phyloP scores from a whole-genome alignment of 2,888 invertebrate species.

The Macropis europaea region DNA sequence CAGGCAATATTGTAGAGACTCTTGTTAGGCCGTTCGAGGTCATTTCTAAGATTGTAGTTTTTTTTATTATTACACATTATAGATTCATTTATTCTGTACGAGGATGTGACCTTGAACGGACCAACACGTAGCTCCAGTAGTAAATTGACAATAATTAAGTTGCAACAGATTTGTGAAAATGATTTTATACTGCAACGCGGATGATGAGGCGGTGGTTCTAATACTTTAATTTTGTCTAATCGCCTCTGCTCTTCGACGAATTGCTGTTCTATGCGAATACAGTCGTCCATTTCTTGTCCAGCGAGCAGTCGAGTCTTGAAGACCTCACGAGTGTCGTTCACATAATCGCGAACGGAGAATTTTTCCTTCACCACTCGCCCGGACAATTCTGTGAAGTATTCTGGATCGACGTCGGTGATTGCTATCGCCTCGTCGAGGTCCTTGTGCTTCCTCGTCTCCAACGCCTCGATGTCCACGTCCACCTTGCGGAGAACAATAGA shows the following conservation, averaged over 20 bases:
- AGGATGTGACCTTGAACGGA: too few relatives aligned
- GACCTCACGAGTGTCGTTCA: slow-evolving; percentile 81
- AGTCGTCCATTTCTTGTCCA: slow-evolving; percentile 80
- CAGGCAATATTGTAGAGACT: too few relatives aligned
- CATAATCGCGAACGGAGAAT: slow-evolving; percentile 83
- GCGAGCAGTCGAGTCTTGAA: slow-evolving; percentile 81
- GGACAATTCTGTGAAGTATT: slow-evolving; percentile 84
- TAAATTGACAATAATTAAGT: too few relatives aligned
- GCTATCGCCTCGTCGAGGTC: slow-evolving; percentile 82
- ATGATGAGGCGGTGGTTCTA: too few relatives aligned
- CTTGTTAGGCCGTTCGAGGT: too few relatives aligned
- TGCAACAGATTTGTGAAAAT: too few relatives aligned
- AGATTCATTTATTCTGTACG: too few relatives aligned
- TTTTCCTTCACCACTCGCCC: slow-evolving; percentile 83
- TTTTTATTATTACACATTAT: too few relatives aligned
- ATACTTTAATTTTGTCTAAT: slow-evolving; percentile 80
- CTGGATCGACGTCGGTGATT: slow-evolving; percentile 85
- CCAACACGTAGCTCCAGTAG: too few relatives aligned
- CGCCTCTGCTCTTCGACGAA: slow-evolving; percentile 81
- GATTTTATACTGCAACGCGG: too few relatives aligned
- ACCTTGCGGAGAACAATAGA: slow-evolving; percentile 49
- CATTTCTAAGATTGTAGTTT: too few relatives aligned
- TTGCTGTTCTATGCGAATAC: slow-evolving; percentile 82
- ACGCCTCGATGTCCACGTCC: slow-evolving; percentile 57
- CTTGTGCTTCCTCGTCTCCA: slow-evolving; percentile 68